phyloP scores from a whole-genome alignment of 2,797 vertebrate genomes.

The Rhynchonycteris naso region DNA sequence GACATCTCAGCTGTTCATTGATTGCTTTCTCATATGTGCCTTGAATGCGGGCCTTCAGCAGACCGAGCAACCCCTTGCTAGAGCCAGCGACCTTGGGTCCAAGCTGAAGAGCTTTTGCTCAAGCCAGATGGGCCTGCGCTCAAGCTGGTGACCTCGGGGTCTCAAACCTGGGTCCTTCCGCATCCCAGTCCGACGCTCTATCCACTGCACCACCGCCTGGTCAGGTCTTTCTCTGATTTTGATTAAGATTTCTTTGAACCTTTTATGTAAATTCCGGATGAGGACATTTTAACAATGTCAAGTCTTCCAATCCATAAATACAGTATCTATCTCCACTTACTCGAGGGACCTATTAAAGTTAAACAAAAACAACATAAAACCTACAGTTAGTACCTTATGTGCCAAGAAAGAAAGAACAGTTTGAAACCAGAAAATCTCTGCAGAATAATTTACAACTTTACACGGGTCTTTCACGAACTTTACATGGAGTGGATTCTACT shows the following conservation, averaged over 20 bases:
- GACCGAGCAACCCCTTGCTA: too few species aligned
- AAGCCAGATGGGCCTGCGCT: too few species aligned
- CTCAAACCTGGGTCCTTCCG: too few species aligned
- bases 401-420: constrained; percentile 5
- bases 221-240: too few species aligned
- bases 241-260: neutral
- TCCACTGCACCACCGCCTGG: too few species aligned
- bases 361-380: constrained; percentile 43
- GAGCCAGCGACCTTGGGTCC: too few species aligned
- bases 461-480: neutral
- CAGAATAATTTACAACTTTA: constrained; percentile 31
- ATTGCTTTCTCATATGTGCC: too few species aligned
- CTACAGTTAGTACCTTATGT: neutral
- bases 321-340: neutral
- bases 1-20: too few species aligned
- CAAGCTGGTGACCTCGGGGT: too few species aligned
- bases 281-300: neutral
- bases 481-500: neutral
- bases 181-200: too few species aligned
- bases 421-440: neutral
- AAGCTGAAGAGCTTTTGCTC: too few species aligned
- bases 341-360: neutral
- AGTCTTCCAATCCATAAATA: constrained; percentile 8
- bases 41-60: too few species aligned
- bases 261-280: neutral